Base-by-base conservation (phyloP, 2,113 vertebrate species). In the Phylloscopus trochilus region DNA sequence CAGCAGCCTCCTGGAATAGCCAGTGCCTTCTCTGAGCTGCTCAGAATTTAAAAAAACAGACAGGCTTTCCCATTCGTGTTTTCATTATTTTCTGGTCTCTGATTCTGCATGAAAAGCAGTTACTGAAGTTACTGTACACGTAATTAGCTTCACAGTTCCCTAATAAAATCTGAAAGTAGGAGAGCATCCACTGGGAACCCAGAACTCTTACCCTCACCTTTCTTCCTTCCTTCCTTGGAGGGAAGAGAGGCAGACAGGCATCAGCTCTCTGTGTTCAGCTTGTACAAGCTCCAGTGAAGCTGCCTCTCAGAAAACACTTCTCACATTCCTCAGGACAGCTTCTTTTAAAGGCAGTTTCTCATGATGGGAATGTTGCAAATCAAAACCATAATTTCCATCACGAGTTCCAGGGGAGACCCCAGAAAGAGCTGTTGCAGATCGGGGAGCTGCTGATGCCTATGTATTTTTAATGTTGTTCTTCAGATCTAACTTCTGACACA, bases 401-500 rank as follows among this genome's bases (percentile, higher is more conserved):
- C 4, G 52, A 52, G 63, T 86, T 97, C 66, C 86, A 92, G 83
- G 77, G 76, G 89, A 93, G 46, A 70, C 56, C 72, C 72, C 23
- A 62, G 78, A 63, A 91, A 37, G 87, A 87, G 90, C 75, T 83
- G 46, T 15, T 5, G 28, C 59, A 51, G 86, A 52, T 4, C 3
- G 8, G 44, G 60, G 64, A 87, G 1, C 91, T 89, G 89, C 89
- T 75, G 91, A 21, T 92, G 64, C 73, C 4, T 13, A 44, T 92
- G 85, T 77, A 86, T 95, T 91, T 97, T 90, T 94, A 81, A 93
- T 77, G 63, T 67, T 90, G 35, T 81, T 96, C 92, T 94, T 96
- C 86, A 95, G 89, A 92, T 96, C 94, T 77, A 78, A 86, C 80
- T 96, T 94, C 83, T 95, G 83, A 93, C 83, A 88, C 47, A 92